These are phyloP conservation scores for Eretmochelys imbricata DNA, from an alignment of 2,113 vertebrate species.

Conservation along the genomic window DNA sequence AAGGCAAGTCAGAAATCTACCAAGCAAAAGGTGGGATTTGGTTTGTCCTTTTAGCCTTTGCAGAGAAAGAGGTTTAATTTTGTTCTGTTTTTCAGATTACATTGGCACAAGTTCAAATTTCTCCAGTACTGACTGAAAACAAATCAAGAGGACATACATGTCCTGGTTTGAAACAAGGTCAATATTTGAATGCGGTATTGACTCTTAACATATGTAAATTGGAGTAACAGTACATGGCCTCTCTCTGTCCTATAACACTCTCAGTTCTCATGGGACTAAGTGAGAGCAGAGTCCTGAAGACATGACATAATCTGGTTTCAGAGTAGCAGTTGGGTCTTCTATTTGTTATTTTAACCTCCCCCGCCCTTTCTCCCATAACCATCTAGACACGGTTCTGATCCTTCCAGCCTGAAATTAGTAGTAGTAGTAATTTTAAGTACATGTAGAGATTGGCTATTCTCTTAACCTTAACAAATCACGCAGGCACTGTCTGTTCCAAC, in stretches of 20 bases:
- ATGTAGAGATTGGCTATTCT: background rate
- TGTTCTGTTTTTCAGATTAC: background rate
- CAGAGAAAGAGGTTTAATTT: background rate
- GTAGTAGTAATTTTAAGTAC: background rate
- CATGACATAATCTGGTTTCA: no score
- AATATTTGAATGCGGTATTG: background rate
- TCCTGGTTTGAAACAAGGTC: background rate
- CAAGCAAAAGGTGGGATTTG: rapidly evolving
- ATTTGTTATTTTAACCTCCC: background rate
- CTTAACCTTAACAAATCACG: background rate
- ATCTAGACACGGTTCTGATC: background rate
- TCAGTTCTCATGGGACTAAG: background rate
- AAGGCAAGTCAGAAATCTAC: background rate
- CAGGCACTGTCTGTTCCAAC: background rate
- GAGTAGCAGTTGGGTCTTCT: background rate
- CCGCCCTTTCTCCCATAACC: background rate
- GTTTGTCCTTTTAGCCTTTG: background rate
- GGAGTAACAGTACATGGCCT: background rate
- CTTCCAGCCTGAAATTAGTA: background rate
- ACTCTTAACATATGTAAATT: background rate
- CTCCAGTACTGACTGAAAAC: background rate
- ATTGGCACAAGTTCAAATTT: background rate
- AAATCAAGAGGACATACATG: background rate
- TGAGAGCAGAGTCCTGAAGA: background rate
- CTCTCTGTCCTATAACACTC: background rate